These are phyloP conservation scores for Lagopus leucura DNA, from an alignment of 2,113 vertebrate species.

Conservation along the genomic window DNA sequence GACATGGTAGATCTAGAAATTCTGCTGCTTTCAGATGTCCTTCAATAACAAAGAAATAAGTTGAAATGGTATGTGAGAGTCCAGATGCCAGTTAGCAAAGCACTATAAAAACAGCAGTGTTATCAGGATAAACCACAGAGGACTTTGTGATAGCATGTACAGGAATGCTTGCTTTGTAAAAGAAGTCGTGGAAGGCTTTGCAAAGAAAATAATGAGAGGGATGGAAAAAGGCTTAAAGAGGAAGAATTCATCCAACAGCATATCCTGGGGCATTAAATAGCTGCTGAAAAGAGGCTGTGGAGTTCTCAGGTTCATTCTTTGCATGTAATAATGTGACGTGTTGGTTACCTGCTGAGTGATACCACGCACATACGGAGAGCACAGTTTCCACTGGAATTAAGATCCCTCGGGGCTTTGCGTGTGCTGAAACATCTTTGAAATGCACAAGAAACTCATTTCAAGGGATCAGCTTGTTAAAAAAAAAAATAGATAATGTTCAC, in stretches of 20 bases:
- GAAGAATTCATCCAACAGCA: background rate
- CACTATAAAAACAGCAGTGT: background rate
- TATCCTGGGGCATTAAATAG: background rate
- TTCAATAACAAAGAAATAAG: slow-evolving; percentile 57
- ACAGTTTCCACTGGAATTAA: background rate
- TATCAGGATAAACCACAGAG: background rate
- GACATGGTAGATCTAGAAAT: slow-evolving; percentile 78
- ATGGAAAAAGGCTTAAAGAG: background rate
- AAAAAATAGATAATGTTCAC: background rate
- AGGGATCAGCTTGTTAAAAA: background rate
- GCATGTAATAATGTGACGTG: background rate
- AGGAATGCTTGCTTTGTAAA: background rate
- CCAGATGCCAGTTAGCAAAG: background rate
- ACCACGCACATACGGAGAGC: background rate
- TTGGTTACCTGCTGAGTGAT: background rate
- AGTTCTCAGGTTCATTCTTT: background rate
- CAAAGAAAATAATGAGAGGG: background rate
- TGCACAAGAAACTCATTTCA: background rate
- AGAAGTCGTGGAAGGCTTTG: background rate
- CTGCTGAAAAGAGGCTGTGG: background rate
- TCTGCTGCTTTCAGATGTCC: slow-evolving; percentile 80
- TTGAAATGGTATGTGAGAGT: background rate
- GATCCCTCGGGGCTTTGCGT: background rate
- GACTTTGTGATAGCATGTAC: background rate
- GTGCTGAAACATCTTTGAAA: background rate